Evolutionary conservation across 1,140 invertebrate species (phyloP), one percentile per base, ranked within the genome.

Genomic region (Cylas formicarius): DNA sequence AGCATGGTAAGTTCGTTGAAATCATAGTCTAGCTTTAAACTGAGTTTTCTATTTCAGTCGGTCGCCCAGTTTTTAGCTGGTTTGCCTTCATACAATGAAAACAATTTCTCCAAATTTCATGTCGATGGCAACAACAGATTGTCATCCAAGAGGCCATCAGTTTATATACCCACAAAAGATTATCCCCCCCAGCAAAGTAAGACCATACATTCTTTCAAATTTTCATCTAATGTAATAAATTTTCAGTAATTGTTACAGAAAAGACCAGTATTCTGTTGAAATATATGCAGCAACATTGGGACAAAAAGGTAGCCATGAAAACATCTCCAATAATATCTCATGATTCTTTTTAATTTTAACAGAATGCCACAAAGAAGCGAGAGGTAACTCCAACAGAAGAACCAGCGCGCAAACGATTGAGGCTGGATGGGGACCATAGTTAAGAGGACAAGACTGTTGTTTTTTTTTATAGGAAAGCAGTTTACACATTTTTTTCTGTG

Each of bases 241-340:
- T 79, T 84, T 49, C 71, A 87, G 84, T 92, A 57, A 94, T 95
- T 66, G 90, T 93, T 17, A 92, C 90, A 63, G 90, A 95, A 67
- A 93, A 92, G 70, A 88, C 89, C 31, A 93, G 90, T 61, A 93
- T 96, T 53, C 71, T 96, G 39, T 67, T 96, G 57, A 80, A 90
- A 70, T 96, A 91, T 67, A 75, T 96, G 43, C 90, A 93, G 57
- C 88, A 92, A 60, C 86, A 91, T 69, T 93, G 86, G 86, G 88
- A 92, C 58, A 92, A 90, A 73, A 92, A 92, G 75, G 79, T 81
- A 75, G 50, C 22, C 24, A 20, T 46, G 11, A 28, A 13, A 23
- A 14, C 19, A 6, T 32, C 11, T 17, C 21, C 10, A 34, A 34
- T 34, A 4, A 18, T 16, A 24, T 21, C 16, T 22, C 19, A 2